Base-by-base conservation (phyloP, 2,888 invertebrate species). In the Drosophila colorata region DNA sequence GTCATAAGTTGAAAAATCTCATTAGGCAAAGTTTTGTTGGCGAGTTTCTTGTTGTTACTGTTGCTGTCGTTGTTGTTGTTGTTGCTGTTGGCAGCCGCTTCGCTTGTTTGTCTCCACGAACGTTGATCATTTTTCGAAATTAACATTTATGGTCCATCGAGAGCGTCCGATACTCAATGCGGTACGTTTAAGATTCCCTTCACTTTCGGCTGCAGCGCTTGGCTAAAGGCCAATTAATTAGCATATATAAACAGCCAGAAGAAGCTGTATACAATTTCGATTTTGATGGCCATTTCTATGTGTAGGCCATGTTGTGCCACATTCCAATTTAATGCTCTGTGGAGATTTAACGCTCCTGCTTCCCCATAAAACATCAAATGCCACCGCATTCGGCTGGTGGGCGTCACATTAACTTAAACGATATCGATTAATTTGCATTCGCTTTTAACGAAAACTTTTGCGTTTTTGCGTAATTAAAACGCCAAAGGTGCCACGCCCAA, bases 1-100 rank as follows among this genome's bases (percentile, higher is more conserved):
- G 87, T 87, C 86, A 87, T 85, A 86, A 87, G 86, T 86, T 87
- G 76, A 85, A 85, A 85, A 83, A 85, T 85, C 85, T 86, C 88
- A 85, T 85, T 85, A 85, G 88, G 84, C 80, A 56, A 74, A 74
- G 63, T 75, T 60, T 60, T 51, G 67, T 61, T 48, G 41, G 37
- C 43, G 41, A 47, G 41, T 52, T 53, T 57, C 48, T 64, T 69
- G 20, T 48, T 35, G 44, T 20, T 49, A 13, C 56, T 51, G 59
- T 46, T 60, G 31, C 46, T 49, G 53, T 40, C 65, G 43, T 47
- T 56, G 46, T 14, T 33, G n/a, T 46, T 44, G 14, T 14, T 11
- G 16, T 38, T n/a, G 40, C 46, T 46, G 37, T 68, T 84, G 69
- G 64, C 66, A 49, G 57, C 13, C 28, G 31, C 52, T 51, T 72